phyloP scores from a whole-genome alignment of 1,140 invertebrate species.

The Aphelinus certus region DNA sequence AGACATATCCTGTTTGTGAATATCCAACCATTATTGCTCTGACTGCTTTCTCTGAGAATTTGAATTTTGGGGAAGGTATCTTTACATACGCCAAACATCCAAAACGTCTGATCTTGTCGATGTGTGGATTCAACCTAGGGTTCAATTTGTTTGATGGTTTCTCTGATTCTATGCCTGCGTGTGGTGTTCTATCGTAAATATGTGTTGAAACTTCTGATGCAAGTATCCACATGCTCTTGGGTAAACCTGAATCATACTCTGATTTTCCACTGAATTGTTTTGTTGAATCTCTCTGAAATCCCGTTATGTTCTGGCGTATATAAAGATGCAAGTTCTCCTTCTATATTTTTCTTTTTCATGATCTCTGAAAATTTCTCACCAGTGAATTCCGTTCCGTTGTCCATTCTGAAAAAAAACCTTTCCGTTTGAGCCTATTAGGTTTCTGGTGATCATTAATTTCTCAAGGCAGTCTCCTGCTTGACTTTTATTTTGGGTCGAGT shows the following conservation, averaged over 20 bases:
- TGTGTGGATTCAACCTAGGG: neutral
- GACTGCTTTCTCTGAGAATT: conserved; percentile 14
- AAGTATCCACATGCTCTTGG: neutral
- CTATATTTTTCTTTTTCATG: neutral
- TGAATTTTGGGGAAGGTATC: neutral
- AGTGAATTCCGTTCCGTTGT: conserved; percentile 13
- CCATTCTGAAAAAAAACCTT: neutral
- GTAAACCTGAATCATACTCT: neutral
- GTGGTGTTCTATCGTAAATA: neutral
- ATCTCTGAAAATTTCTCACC: neutral
- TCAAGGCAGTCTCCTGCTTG: too few relatives aligned
- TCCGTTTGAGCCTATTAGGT: too few relatives aligned
- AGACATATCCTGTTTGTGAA: neutral
- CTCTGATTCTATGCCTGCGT: neutral
- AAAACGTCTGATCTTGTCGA: conserved; percentile 2
- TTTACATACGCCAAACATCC: conserved; percentile 12
- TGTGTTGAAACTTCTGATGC: neutral
- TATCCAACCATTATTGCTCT: neutral
- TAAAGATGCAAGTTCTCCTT: too few relatives aligned
- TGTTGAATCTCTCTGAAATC: neutral
- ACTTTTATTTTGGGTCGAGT: too few relatives aligned
- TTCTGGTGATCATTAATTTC: too few relatives aligned
- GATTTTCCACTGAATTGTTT: conserved; percentile 2
- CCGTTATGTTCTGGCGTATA: too few relatives aligned
- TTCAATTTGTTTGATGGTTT: neutral